Base-by-base conservation (phyloP, 2,888 invertebrate genomes). In the Ophonus ardosiacus region DNA sequence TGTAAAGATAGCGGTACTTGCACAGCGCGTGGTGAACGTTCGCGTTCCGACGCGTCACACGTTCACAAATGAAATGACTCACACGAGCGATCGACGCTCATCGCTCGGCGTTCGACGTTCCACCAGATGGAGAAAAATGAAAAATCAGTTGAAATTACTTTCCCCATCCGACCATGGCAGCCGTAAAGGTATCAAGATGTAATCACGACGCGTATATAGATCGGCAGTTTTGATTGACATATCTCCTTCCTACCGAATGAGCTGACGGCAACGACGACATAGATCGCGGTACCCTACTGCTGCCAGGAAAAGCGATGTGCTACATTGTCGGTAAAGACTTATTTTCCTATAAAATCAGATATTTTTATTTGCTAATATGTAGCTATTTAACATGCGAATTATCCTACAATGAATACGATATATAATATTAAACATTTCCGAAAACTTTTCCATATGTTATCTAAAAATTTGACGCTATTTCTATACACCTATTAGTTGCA, bases 31-130 rank as follows among this genome's bases (percentile, higher is more conserved):
- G 31, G 71, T n/a, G 78, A 31, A 31, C 31, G 17, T 78, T 56
- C 24, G 59, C 57, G 79, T 79, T 79, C 24, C 59, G 40, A 71
- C 61, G 40, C 43, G 76, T 61, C 76, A 83, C 76, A 83, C 83
- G 83, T 63, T 76, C 61, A 63, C 84, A 84, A 78, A 84, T 84
- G 65, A 84, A 84, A 84, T 84, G 63, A 84, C 68, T 51, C 81
- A 81, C 81, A 18, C 81, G 81, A 65, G 21, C 59, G 65, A 57
- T 56, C 59, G 59, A 10, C 63, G 6, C 63, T 63, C 31, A 31
- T 18, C 81, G 43, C 21, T 21, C 21, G 21, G 6, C 31, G 31
- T 31, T 31, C 13, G 13, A 10, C 43, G 43, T 31, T 31, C 31
- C 38, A 65, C 56, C 56, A 56, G 81, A 81, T 51, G 81, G 56